Base-by-base conservation (phyloP, 1,140 invertebrate genomes). In the Rhagoletis zephyria region DNA sequence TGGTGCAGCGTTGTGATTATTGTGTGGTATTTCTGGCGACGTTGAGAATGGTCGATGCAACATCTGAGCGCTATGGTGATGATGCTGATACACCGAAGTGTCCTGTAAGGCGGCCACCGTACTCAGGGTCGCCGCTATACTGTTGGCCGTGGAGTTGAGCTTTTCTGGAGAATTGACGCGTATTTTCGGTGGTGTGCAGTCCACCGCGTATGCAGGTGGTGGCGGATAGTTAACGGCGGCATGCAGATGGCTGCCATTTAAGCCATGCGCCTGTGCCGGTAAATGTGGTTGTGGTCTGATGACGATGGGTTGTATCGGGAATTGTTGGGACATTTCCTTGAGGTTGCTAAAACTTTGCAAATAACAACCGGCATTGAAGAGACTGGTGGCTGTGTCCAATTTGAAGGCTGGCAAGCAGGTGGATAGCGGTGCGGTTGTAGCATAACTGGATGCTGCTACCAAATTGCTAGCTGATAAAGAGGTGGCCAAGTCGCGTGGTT, bases 31-130 rank as follows among this genome's bases (percentile, higher is more conserved):
- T 86, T 93, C 92, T 51, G 92, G 92, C 85, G 92, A 93, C 74
- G 94, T 94, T 64, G 94, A 94, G 90, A 94, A 94, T 67, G 94
- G 94, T 88, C 94, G 89, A 89, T 94, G 94, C 81, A 94, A 88
- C 74, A 94, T 89, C 67, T 93, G 93, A 10, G 91, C 91, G 65
- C 89, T 92, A 42, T 92, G 91, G 89, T 88, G 45, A 91, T 65
- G 81, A 89, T 87, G 87, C n/a, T 67, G 86, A 30, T 85, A 86
- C 10, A 60, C 56, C 12, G 90, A 65, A 90, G 67, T 87, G 70
- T 90, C 70, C 90, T 92, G 65, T 30, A 85, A 67, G 42, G 88
- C 89, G 70, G 92, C 88, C 88, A 90, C 87, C 85, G 90, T 85
- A 85, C 88, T 89, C 45, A 85, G 40, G 2, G 89, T 88, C 19